Base-by-base conservation (phyloP, 2,888 invertebrate genomes). In the Cataglyphis albicans region DNA sequence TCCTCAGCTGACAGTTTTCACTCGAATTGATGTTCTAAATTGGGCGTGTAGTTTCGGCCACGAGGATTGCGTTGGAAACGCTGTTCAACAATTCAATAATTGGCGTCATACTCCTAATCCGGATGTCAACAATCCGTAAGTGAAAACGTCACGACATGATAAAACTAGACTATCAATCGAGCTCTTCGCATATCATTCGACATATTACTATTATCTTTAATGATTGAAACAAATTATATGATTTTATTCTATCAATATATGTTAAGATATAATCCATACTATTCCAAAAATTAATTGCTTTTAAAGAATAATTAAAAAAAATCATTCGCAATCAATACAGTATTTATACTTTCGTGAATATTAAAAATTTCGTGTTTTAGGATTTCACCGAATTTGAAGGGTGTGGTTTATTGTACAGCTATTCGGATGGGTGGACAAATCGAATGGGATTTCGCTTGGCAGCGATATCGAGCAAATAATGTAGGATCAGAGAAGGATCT, bases 401-500 rank as follows among this genome's bases (percentile, higher is more conserved):
- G 96, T 38, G 96, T 97, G 0, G 97, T 98, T 0, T 98, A 98
- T 94, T 99, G 99, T 92, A 97, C 97, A 1, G 98, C 98, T 0
- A 96, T 99, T 9, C 96, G 97, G 81, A 96, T 97, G 12, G 99
- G 99, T 0, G 97, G 97, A 0, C 97, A 97, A 87, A 95, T 96
- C 0, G 98, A 98, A 93, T 99, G 99, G 99, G 96, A 97, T 86
- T 99, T 98, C 93, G 97, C 97, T 0, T 98, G 98, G 96, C 96
- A 97, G 67, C 96, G 97, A 44, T 98, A 98, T 93, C 93, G 96
- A 55, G 96, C 96, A 4, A 96, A 98, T 1, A 97, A 97, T 86
- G 97, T 98, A 0, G 98, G 98, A 0, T 97, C 97, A 0, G 98
- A 99, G 93, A 96, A 98, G 90, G 97, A 97, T 88, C 95, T 97